A percentile compares a stretch with the other conserved stretches of the same genome.
These are phyloP conservation scores for Timandra comae DNA, from an alignment of 2,888 invertebrate species.

Conservation along the genomic window DNA sequence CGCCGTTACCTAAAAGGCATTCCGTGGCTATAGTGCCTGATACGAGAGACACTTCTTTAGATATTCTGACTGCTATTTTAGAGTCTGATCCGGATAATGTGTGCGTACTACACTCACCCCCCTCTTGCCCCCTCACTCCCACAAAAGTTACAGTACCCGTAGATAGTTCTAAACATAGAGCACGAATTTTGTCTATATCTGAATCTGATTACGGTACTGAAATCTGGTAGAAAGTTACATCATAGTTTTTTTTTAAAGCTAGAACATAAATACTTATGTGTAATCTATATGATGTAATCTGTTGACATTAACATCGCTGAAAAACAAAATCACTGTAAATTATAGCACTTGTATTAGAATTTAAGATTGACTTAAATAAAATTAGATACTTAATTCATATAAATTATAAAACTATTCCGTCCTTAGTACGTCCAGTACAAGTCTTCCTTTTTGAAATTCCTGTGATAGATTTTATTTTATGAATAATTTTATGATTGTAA, in stretches of 20 bases:
- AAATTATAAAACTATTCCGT: conserved; percentile 50
- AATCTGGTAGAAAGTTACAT: conserved; percentile 88
- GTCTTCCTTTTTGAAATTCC: conserved; percentile 49
- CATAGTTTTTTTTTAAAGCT: too few species aligned
- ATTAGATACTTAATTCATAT: too few species aligned
- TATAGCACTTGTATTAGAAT: neutral
- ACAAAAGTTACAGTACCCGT: conserved; percentile 80
- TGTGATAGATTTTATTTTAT: conserved; percentile 49
- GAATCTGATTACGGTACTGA: conserved; percentile 81
- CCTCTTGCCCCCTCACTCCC: conserved; percentile 66
- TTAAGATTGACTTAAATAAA: conserved; percentile 4
- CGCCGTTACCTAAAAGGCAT: conserved; percentile 61
- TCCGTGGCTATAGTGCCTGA: conserved; percentile 58
- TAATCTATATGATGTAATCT: too few species aligned
- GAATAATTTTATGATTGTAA: conserved; percentile 24
- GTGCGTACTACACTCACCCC: conserved; percentile 58
- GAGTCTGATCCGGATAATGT: conserved; percentile 68
- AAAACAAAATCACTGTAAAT: too few species aligned
- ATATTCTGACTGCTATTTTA: conserved; percentile 63
- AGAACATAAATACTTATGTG: too few species aligned
- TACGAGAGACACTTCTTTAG: conserved; percentile 54
- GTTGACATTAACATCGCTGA: too few species aligned
- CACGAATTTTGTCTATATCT: conserved; percentile 79
- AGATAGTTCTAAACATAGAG: conserved; percentile 79
- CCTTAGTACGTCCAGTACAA: conserved; percentile 36